phyloP scores from a whole-genome alignment of 1,140 invertebrate species.

The Drosophila ironensis region DNA sequence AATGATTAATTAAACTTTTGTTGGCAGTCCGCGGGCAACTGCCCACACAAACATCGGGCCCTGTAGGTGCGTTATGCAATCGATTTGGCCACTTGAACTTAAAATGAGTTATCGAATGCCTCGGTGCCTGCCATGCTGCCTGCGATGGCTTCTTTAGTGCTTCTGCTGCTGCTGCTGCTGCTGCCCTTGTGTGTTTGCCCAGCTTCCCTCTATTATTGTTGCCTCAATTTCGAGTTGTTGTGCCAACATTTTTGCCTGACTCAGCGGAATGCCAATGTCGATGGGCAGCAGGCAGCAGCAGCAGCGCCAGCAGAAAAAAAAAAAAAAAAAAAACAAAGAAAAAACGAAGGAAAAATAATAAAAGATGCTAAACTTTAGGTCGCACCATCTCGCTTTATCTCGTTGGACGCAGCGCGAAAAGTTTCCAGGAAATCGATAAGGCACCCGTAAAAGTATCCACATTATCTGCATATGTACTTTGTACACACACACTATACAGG shows the following conservation, averaged over 20 bases:
- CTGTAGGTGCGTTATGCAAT: slow-evolving; percentile 30
- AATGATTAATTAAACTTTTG: not conserved
- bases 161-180: too few species aligned
- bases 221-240: slow-evolving; percentile 10
- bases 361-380: slow-evolving; percentile 29
- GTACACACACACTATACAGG: not conserved
- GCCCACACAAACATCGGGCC: not conserved
- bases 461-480: slow-evolving; percentile 5
- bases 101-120: slow-evolving; percentile 40
- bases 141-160: slow-evolving; percentile 23
- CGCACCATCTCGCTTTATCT: slow-evolving; percentile 14
- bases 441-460: slow-evolving; percentile 18
- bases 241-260: slow-evolving; percentile 25
- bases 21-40: not conserved
- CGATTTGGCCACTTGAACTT: slow-evolving; percentile 35
- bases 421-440: slow-evolving; percentile 31
- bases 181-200: too few species aligned
- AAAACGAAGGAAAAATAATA: not conserved
- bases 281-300: too few species aligned
- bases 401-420: not conserved
- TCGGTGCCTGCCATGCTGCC: slow-evolving; percentile 15
- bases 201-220: not conserved
- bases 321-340: not conserved
- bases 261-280: slow-evolving; percentile 38
- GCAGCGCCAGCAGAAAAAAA: not conserved